A percentile compares a stretch with the other conserved stretches of the same genome.
Evolutionary conservation across 2,113 vertebrate species (phyloP).

Genomic region (Hippocampus barbouri): DNA sequence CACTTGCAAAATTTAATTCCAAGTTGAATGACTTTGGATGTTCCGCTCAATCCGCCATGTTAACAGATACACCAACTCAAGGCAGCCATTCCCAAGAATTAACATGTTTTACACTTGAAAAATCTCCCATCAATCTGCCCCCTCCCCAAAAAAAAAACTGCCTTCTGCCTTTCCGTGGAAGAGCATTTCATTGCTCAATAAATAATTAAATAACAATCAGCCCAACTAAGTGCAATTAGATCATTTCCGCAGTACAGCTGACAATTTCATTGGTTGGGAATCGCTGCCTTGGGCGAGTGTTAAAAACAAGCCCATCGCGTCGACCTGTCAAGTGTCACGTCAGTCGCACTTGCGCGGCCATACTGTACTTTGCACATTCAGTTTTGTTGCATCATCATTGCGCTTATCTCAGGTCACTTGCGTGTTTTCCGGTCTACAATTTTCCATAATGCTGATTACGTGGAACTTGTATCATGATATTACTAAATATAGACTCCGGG

Average conservation of each 20-base stretch:
- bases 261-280: not conserved
- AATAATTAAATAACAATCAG: not conserved
- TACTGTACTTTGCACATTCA: conserved; percentile 30
- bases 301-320: not conserved
- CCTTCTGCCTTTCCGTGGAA: not conserved
- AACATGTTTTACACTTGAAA: not conserved
- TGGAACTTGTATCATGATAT: conserved; percentile 15
- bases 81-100: not conserved
- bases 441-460: conserved; percentile 13
- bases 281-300: not conserved
- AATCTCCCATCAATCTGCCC: not conserved
- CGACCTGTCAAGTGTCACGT: conserved; percentile 5
- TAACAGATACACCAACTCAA: not conserved
- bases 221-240: not conserved
- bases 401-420: conserved; percentile 3
- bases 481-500: conserved; percentile 7
- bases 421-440: not conserved
- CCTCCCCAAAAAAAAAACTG: not conserved
- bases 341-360: conserved; percentile 10
- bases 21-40: not conserved
- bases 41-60: not conserved
- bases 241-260: not conserved
- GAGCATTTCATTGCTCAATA: not conserved
- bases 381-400: conserved; percentile 14
- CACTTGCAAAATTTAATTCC: not conserved